Percentiles rank a stretch among this genome's conserved stretches.
Evolutionary conservation across 2,797 vertebrate genomes (phyloP).

Genomic region (Cirrhinus molitorella): DNA sequence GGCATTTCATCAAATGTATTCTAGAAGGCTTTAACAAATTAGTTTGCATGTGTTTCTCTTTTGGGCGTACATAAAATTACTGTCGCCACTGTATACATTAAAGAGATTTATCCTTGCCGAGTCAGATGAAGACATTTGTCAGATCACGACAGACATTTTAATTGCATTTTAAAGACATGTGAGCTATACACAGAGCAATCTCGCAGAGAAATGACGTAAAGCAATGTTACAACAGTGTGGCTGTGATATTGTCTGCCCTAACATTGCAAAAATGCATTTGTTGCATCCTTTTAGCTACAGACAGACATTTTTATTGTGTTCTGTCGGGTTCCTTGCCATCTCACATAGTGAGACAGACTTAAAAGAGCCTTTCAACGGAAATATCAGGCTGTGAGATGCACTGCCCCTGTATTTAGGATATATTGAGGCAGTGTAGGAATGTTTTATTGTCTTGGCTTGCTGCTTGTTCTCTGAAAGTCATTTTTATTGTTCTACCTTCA

Average conservation of each 20-base stretch:
- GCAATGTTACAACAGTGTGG: background rate
- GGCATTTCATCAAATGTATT: background rate
- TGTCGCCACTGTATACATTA: background rate
- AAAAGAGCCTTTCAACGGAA: slow-evolving; percentile 34
- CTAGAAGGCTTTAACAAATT: background rate
- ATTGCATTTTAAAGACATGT: slow-evolving; percentile 17
- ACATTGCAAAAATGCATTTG: slow-evolving; percentile 3
- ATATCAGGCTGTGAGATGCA: slow-evolving; percentile 7
- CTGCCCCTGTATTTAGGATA: slow-evolving; percentile 9
- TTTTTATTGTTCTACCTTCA: slow-evolving; percentile 3
- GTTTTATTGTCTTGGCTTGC: slow-evolving; percentile 6
- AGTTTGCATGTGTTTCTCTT: slow-evolving; percentile 14
- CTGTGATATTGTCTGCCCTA: slow-evolving; percentile 12
- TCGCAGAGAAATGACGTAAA: background rate
- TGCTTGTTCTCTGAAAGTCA: slow-evolving; percentile 3
- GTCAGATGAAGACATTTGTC: slow-evolving; percentile 11
- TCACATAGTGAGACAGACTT: slow-evolving; percentile 8
- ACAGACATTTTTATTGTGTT: slow-evolving; percentile 9
- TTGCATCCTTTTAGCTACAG: slow-evolving; percentile 15
- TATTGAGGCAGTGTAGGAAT: slow-evolving; percentile 3
- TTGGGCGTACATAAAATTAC: slow-evolving; percentile 3
- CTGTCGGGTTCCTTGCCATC: slow-evolving; percentile 31
- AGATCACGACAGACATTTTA: slow-evolving; percentile 17
- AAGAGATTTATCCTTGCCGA: slow-evolving; percentile 5
- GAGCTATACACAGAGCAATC: background rate